phyloP scores from a whole-genome alignment of 2,888 invertebrate species.

The Oscheius sp. region DNA sequence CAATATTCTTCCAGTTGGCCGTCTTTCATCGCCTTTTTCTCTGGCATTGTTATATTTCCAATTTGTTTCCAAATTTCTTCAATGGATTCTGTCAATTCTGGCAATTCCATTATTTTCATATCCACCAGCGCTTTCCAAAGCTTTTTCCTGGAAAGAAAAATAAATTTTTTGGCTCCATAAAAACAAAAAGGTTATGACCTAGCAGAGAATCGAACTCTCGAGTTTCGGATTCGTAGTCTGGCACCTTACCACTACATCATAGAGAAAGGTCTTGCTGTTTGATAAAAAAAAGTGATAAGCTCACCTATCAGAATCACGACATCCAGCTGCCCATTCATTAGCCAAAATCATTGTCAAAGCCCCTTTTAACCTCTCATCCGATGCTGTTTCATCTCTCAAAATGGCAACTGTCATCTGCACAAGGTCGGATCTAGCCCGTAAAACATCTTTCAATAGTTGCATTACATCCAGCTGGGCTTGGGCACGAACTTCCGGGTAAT shows the following conservation, averaged over 20 bases:
- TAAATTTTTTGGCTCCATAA: no score
- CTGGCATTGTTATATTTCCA: conserved; percentile 13
- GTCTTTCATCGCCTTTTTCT: background rate
- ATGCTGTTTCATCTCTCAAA: background rate
- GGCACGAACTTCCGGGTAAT: conserved; percentile 28
- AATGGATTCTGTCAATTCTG: conserved; percentile 6
- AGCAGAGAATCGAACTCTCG: no score
- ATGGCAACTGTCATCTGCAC: conserved; percentile 11
- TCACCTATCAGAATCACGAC: background rate
- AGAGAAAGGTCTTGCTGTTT: no score
- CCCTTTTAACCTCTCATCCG: conserved; percentile 27
- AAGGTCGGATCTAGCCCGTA: background rate
- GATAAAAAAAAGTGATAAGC: no score
- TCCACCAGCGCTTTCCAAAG: conserved; percentile 33
- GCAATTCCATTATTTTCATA: conserved; percentile 28
- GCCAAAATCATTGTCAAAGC: conserved; percentile 18
- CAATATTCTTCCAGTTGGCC: conserved; percentile 10
- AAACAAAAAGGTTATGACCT: no score
- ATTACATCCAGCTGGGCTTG: conserved; percentile 12
- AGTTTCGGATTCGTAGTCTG: no score
- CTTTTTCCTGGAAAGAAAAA: no score
- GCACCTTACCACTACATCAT: no score
- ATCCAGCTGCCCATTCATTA: background rate
- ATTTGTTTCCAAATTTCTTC: conserved; percentile 12
- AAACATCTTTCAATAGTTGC: background rate